Evolutionary conservation across 2,888 invertebrate genomes (phyloP).

Genomic region (Acanthosoma haemorrhoidale): DNA sequence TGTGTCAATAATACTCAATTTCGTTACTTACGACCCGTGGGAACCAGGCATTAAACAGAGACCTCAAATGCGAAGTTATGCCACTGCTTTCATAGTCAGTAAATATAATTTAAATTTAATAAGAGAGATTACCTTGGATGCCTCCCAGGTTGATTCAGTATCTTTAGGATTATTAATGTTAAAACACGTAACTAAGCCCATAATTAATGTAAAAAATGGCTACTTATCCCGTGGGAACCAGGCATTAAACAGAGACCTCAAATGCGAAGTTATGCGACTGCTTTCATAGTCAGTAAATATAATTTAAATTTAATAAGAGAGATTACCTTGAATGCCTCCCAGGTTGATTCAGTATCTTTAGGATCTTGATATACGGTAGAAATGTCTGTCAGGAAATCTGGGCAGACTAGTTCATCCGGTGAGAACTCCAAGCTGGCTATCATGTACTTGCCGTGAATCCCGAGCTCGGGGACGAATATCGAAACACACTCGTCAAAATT

Average conservation of each 20-base stretch:
- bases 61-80: no score
- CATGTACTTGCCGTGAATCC: neutral
- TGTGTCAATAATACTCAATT: no score
- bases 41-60: no score
- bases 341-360: neutral
- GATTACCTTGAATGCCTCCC: constrained; percentile 2
- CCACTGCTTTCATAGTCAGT: no score
- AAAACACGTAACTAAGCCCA: neutral
- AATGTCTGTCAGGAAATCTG: neutral
- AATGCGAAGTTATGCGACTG: no score
- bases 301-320: neutral
- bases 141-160: neutral
- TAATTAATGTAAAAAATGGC: neutral
- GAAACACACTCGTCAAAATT: constrained; percentile 4
- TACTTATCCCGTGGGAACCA: no score
- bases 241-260: no score
- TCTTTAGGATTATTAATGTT: neutral
- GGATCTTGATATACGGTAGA: neutral
- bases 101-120: neutral
- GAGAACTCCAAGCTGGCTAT: neutral
- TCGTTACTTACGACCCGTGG: no score
- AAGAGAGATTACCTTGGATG: neutral
- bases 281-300: neutral
- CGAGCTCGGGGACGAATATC: neutral
- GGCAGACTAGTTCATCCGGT: neutral